Evolutionary conservation across 2,888 invertebrate genomes (phyloP), one percentile per base, ranked within the genome.

Genomic region (Lepidochrysops patricia): DNA sequence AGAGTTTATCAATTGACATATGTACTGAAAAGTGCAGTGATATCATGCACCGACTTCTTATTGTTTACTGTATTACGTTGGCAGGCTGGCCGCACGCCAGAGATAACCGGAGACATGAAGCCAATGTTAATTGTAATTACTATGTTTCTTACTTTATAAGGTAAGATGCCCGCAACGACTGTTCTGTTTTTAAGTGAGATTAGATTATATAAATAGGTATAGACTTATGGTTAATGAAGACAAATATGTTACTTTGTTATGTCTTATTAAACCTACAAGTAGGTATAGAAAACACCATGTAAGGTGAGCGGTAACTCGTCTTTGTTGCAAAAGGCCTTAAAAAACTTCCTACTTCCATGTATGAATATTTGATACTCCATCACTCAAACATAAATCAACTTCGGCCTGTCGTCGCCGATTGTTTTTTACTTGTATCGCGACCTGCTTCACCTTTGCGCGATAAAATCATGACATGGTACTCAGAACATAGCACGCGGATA

Each of bases 381-480:
- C 27, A 52, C 15, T 26, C 27, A 52, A 52, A 4, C 27, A 6
- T 27, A 26, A 50, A 13, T n/a, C 13, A 54, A 13, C 15, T n/a
- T n/a, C n/a, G n/a, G n/a, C n/a, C n/a, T n/a, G n/a, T n/a, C 29
- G 29, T 19, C 32, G 13, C 23, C 19, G 7, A 32, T 29, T 23
- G 29, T 54, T 54, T 54, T 19, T 29, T 54, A 12, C 12, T 29
- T 29, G 54, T 54, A 32, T 29, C 32, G 48, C 48, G 54, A 54
- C 54, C 29, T 27, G 27, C 27, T 27, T 52, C 52, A 52, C 52
- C 52, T 52, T 9, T 13, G 27, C 1, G 15, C 9, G 54, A 54
- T 54, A 54, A 54, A 29, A 29, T 29, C 32, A 32, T 23, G 32
- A 29, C 54, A 54, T 29, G 32, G 7, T 32, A 32, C 54, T 25